A percentile compares a stretch with the other conserved stretches of the same genome.
Conservation (phyloP, 2,797 vertebrate species). For the Dendrocincla tyrannina region DNA sequence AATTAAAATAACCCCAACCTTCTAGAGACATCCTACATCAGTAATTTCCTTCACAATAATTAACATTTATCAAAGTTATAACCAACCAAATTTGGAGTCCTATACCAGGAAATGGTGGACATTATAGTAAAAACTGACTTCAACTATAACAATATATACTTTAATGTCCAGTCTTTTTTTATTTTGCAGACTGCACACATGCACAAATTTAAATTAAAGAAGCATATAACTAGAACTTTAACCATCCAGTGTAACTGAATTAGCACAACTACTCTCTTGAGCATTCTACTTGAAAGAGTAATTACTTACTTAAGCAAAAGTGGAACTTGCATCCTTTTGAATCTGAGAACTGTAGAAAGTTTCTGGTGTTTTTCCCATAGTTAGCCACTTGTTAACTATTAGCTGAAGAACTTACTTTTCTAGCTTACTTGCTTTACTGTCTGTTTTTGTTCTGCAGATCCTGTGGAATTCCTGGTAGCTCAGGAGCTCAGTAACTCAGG, state of each 20-base stretch:
- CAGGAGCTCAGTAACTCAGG: constrained; percentile 55
- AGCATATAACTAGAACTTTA: background rate
- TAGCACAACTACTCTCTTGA: background rate
- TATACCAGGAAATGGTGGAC: background rate
- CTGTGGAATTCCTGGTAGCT: constrained; percentile 70
- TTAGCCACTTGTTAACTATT: constrained; percentile 69
- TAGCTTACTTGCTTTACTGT: constrained; percentile 55
- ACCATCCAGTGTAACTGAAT: background rate
- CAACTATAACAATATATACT: constrained; percentile 9
- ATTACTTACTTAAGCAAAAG: background rate
- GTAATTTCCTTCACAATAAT: constrained; percentile 26
- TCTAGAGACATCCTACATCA: background rate
- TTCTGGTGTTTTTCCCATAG: constrained; percentile 39
- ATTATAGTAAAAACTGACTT: background rate
- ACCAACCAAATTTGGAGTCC: background rate
- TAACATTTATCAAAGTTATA: constrained; percentile 11
- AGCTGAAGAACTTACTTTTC: constrained; percentile 68
- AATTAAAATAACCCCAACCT: background rate
- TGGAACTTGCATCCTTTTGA: constrained; percentile 74
- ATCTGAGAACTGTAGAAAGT: constrained; percentile 71
- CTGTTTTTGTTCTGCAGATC: constrained; percentile 46
- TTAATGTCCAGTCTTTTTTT: background rate
- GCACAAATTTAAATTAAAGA: background rate
- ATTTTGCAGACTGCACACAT: background rate
- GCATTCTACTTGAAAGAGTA: background rate